phyloP scores from a whole-genome alignment of 2,888 invertebrate genomes.

The Nasonovia ribisnigri region DNA sequence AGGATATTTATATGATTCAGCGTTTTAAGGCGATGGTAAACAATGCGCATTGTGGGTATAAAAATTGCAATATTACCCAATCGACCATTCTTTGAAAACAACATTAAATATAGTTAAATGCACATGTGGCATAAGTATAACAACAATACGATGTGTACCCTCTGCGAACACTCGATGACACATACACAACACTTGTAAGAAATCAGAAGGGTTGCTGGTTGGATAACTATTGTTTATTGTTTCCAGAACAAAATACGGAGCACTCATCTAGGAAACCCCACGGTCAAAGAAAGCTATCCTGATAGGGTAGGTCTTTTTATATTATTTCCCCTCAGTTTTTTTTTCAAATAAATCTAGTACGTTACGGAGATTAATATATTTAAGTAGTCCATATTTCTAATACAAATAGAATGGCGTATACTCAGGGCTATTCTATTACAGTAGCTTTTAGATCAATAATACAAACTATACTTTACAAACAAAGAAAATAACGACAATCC shows the following conservation, averaged over 20 bases:
- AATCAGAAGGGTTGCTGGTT: constrained; percentile 60
- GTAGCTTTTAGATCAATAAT: not conserved
- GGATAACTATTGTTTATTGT: constrained; percentile 49
- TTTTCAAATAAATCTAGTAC: constrained; percentile 26
- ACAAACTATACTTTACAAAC: too few species aligned
- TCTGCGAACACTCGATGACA: constrained; percentile 36
- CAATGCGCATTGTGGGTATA: not conserved
- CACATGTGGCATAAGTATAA: constrained; percentile 17
- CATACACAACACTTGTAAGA: constrained; percentile 62
- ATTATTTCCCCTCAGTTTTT: constrained; percentile 20
- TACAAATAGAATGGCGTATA: not conserved
- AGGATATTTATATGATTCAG: constrained; percentile 41
- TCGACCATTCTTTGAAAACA: constrained; percentile 17
- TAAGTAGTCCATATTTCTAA: constrained; percentile 22
- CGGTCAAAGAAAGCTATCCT: constrained; percentile 17
- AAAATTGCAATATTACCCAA: constrained; percentile 35
- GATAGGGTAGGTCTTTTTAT: constrained; percentile 24
- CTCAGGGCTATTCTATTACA: not conserved
- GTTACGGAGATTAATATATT: constrained; percentile 47
- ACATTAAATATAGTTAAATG: constrained; percentile 36
- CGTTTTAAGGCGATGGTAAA: constrained; percentile 3
- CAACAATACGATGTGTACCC: constrained; percentile 34
- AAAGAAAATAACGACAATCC: too few species aligned
- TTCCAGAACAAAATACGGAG: not conserved
- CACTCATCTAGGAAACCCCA: constrained; percentile 47